phyloP scores from a whole-genome alignment of 35 echinoderm and acorn worm genomes.

The Ophiothrix spiculata region DNA sequence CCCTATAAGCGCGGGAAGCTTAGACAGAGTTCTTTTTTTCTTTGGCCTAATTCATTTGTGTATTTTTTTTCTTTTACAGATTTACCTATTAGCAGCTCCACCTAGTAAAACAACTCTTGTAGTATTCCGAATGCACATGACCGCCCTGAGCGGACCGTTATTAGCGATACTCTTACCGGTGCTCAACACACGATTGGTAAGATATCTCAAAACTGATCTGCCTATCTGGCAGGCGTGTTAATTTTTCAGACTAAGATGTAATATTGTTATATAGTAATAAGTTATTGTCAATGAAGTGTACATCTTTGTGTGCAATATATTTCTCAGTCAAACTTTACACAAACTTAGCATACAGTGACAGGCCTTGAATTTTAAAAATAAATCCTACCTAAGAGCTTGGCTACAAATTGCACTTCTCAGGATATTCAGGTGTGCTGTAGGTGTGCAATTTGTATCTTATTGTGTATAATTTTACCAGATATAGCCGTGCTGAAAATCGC shows the following conservation, averaged over 20 bases:
- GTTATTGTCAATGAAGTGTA: not conserved
- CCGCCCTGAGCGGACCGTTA: constrained; percentile 76
- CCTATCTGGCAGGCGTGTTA: not conserved
- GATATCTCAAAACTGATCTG: not conserved
- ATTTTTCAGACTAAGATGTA: not conserved
- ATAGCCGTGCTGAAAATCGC: too few species aligned
- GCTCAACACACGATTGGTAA: constrained; percentile 98
- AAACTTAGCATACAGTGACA: not conserved
- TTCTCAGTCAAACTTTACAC: not conserved
- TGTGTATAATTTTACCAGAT: too few species aligned
- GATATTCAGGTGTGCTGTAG: too few species aligned
- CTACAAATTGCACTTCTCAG: too few species aligned
- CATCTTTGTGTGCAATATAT: not conserved
- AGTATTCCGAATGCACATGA: constrained; percentile 85
- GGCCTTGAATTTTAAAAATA: too few species aligned
- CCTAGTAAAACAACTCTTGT: constrained; percentile 83
- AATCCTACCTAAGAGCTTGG: too few species aligned
- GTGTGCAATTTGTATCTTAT: too few species aligned
- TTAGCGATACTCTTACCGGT: constrained; percentile 90
- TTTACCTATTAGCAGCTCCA: constrained; percentile 85
- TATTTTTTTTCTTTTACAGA: too few species aligned
- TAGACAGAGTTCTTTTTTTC: too few species aligned
- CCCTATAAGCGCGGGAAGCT: too few species aligned
- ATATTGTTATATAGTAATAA: not conserved
- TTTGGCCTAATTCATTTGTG: too few species aligned